Percentiles rank a stretch among this genome's conserved stretches.
Evolutionary conservation across 23 tunicate species (phyloP).

Genomic region (Corella eumyota): DNA sequence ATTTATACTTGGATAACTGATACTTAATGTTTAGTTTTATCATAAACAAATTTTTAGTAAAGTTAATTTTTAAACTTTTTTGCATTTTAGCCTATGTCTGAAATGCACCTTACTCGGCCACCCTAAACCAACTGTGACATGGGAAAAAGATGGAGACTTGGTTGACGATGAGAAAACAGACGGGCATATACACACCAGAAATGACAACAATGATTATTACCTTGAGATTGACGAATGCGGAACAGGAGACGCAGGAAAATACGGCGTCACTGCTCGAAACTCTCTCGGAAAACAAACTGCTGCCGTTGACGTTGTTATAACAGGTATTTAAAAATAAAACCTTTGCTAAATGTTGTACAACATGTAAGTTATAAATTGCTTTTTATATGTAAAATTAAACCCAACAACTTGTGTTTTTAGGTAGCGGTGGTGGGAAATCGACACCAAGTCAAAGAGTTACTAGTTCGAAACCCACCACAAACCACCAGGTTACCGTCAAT

Average conservation of each 20-base stretch:
- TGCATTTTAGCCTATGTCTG: constrained; percentile 30
- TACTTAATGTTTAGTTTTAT: no score
- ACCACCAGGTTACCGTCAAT: constrained; percentile 2
- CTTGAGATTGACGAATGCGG: constrained; percentile 56
- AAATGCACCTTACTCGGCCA: constrained; percentile 93
- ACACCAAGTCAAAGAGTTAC: neutral
- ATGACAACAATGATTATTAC: constrained; percentile 76
- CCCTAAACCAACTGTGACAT: constrained; percentile 89
- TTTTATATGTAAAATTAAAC: neutral
- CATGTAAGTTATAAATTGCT: neutral
- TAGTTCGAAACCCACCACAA: constrained; percentile 3
- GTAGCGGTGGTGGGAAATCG: constrained; percentile 1
- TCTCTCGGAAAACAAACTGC: constrained; percentile 93
- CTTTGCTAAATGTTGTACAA: neutral
- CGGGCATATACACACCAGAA: constrained; percentile 49
- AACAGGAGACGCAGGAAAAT: constrained; percentile 67
- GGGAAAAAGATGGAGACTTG: constrained; percentile 86
- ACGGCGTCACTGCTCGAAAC: constrained; percentile 72
- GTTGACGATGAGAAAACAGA: constrained; percentile 66
- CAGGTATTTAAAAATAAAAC: no score
- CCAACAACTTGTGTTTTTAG: neutral
- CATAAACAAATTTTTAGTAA: no score
- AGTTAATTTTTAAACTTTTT: neutral
- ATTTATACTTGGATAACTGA: no score
- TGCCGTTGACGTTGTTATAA: constrained; percentile 49